A percentile compares a stretch with the other conserved stretches of the same genome.
Conservation (phyloP, 2,888 invertebrate species). For the Alitta virens region DNA sequence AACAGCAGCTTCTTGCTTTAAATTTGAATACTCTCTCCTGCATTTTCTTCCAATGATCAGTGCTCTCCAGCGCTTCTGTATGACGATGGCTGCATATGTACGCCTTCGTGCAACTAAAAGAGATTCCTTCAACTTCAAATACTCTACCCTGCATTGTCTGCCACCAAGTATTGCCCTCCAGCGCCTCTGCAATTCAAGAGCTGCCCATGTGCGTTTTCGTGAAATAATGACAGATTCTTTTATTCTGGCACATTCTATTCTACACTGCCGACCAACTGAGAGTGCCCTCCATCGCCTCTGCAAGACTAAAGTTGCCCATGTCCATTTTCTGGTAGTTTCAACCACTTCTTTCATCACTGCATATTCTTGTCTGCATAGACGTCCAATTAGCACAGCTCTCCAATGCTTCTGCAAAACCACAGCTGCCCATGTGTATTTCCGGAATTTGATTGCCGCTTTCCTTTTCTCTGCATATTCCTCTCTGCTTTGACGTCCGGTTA, state of each 20-base stretch:
- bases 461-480: no score
- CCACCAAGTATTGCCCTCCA: neutral
- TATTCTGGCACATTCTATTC: neutral
- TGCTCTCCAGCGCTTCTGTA: slow-evolving; percentile 7
- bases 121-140: neutral
- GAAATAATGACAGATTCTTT: neutral
- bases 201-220: neutral
- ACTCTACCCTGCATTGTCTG: neutral
- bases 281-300: neutral
- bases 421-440: no score
- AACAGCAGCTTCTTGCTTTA: neutral
- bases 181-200: slow-evolving; percentile 1
- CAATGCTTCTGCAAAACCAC: no score
- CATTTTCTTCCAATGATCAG: neutral
- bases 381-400: no score
- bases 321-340: neutral
- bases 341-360: no score
- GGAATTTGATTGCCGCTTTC: no score
- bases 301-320: neutral
- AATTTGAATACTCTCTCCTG: neutral
- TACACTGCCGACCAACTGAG: neutral
- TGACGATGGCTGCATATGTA: neutral
- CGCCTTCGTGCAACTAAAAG: neutral
- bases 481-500: no score
- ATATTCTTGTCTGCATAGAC: no score